Conservation (phyloP, 1,140 invertebrate species). For the Dryas iulia region DNA sequence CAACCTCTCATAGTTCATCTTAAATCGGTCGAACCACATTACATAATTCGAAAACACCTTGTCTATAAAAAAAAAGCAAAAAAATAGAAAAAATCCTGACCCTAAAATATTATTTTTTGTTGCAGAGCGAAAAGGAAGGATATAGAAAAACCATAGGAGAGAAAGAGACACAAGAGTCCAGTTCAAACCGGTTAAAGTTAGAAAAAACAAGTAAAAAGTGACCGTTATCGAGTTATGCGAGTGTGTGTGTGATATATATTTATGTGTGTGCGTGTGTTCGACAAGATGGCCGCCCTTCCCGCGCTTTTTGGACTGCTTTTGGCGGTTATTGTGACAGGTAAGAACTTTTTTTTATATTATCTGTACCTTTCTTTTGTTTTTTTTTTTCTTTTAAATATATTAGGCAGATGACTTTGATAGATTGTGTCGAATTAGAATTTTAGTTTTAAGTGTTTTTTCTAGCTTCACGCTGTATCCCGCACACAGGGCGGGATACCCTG, state of each 20-base stretch:
- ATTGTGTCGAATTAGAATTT: too few species aligned
- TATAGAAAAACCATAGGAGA: slow-evolving; percentile 22
- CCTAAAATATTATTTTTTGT: slow-evolving; percentile 48
- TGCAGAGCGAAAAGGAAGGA: slow-evolving; percentile 53
- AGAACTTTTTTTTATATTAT: slow-evolving; percentile 24
- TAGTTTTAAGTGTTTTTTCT: too few species aligned
- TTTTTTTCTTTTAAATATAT: background rate
- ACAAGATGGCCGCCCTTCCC: slow-evolving; percentile 66
- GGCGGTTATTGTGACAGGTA: slow-evolving; percentile 55
- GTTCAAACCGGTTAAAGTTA: slow-evolving; percentile 47
- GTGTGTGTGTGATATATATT: slow-evolving; percentile 35
- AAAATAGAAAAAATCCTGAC: slow-evolving; percentile 18
- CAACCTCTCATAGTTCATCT: slow-evolving; percentile 1
- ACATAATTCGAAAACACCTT: slow-evolving; percentile 33
- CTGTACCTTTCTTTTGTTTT: background rate
- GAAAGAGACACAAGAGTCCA: slow-evolving; percentile 49
- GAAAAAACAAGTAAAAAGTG: slow-evolving; percentile 45
- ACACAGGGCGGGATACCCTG: too few species aligned
- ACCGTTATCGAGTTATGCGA: slow-evolving; percentile 57
- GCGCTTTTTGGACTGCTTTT: slow-evolving; percentile 59
- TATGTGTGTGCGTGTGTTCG: background rate
- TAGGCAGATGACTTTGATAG: too few species aligned
- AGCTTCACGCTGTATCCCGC: too few species aligned
- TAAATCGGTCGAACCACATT: slow-evolving; percentile 9
- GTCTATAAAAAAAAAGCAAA: background rate